Evolutionary conservation across 1,140 invertebrate species (phyloP).

Genomic region (Geopemphigus sp.): DNA sequence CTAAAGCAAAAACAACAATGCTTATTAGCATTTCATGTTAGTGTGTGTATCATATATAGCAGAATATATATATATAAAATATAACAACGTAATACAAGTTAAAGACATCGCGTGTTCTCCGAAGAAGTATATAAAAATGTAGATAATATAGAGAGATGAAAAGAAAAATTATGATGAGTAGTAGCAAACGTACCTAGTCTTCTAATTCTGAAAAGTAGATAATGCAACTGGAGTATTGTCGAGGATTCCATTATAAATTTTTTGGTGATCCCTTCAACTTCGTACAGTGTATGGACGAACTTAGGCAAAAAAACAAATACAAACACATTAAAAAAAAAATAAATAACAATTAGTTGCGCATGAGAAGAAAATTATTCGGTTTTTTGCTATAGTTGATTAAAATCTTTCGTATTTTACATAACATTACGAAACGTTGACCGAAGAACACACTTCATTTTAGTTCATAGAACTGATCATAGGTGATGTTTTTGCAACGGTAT

Average conservation of each 20-base stretch:
- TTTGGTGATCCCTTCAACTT: slow-evolving; percentile 42
- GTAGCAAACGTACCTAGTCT: slow-evolving; percentile 42
- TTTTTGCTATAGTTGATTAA: neutral
- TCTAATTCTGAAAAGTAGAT: slow-evolving; percentile 49
- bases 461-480: no score
- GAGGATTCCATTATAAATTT: slow-evolving; percentile 39
- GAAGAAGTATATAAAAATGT: slow-evolving; percentile 25
- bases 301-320: slow-evolving; percentile 37
- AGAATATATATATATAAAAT: slow-evolving; percentile 17
- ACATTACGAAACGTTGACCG: no score
- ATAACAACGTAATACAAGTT: slow-evolving; percentile 9
- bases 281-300: slow-evolving; percentile 38
- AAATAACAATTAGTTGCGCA: neutral
- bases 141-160: slow-evolving; percentile 23
- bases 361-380: neutral
- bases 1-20: neutral
- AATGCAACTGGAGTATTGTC: slow-evolving; percentile 47
- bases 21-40: neutral
- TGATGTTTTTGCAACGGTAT: no score
- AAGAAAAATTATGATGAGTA: slow-evolving; percentile 28
- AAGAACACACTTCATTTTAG: no score
- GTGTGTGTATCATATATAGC: slow-evolving; percentile 4
- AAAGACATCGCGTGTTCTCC: slow-evolving; percentile 19
- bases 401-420: no score
- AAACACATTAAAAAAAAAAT: slow-evolving; percentile 39